These are phyloP conservation scores for Formica selysi DNA, from an alignment of 1,140 invertebrate genomes.

Conservation along the genomic window DNA sequence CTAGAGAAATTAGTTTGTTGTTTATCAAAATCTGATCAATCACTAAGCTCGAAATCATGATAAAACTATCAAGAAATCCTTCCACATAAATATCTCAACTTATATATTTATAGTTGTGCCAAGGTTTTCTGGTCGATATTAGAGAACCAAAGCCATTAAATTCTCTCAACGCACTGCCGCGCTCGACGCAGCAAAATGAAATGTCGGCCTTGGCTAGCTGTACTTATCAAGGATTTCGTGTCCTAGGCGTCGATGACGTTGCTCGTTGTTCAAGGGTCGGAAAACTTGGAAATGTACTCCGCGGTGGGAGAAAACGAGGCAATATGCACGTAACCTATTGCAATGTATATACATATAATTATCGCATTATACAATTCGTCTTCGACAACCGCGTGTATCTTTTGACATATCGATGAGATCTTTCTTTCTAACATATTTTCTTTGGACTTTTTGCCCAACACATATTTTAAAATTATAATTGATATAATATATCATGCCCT, in stretches of 20 bases:
- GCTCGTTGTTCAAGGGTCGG: slow-evolving; percentile 58
- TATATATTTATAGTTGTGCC: background rate
- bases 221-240: slow-evolving; percentile 41
- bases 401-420: slow-evolving; percentile 28
- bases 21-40: background rate
- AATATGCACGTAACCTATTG: slow-evolving; percentile 56
- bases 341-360: slow-evolving; percentile 27
- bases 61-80: background rate
- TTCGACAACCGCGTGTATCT: background rate
- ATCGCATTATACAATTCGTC: slow-evolving; percentile 17
- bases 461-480: background rate
- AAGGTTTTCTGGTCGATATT: slow-evolving; percentile 34
- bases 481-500: background rate
- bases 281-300: slow-evolving; percentile 66
- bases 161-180: slow-evolving; percentile 14
- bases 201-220: slow-evolving; percentile 14
- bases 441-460: background rate
- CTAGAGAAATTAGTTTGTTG: background rate
- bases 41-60: background rate
- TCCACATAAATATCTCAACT: background rate
- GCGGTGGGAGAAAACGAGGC: slow-evolving; percentile 29
- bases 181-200: background rate
- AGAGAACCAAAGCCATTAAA: slow-evolving; percentile 27
- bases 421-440: background rate
- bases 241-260: slow-evolving; percentile 44